phyloP scores from a whole-genome alignment of 2,797 vertebrate species.

The Oreonectes daqikongensis region DNA sequence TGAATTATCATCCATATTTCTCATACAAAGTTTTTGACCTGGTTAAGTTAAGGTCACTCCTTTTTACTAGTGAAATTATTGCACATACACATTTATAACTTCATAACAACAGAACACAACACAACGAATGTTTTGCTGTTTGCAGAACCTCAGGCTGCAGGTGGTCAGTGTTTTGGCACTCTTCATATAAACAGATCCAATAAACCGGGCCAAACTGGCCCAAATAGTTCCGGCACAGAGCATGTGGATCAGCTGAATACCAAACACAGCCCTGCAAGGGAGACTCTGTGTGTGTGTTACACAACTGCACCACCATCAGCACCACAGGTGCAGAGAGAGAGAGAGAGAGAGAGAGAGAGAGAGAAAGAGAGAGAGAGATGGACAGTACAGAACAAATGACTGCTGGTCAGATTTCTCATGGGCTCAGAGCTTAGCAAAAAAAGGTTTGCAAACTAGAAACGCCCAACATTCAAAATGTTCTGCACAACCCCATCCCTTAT shows the following conservation, averaged over 20 bases:
- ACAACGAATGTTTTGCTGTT: constrained; percentile 27
- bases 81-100: constrained; percentile 7
- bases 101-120: constrained; percentile 7
- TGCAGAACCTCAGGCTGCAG: constrained; percentile 16
- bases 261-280: constrained; percentile 57
- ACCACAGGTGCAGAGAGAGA: constrained; percentile 56
- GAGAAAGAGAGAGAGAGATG: constrained; percentile 18
- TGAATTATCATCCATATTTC: neutral
- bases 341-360: constrained; percentile 18
- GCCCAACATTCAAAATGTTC: neutral
- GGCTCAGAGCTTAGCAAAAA: neutral
- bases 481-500: neutral
- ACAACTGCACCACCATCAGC: constrained; percentile 40
- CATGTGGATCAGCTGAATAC: constrained; percentile 58
- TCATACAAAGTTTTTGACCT: neutral
- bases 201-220: constrained; percentile 32
- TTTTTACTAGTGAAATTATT: neutral
- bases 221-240: constrained; percentile 36
- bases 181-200: constrained; percentile 31
- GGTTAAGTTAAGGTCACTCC: neutral
- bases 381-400: constrained; percentile 24
- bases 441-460: neutral
- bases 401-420: neutral
- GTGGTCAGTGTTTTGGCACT: constrained; percentile 40
- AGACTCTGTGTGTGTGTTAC: constrained; percentile 47